A percentile compares a stretch with the other conserved stretches of the same genome.
phyloP scores from a whole-genome alignment of 2,797 vertebrate genomes.

The Lacerta bilineata region DNA sequence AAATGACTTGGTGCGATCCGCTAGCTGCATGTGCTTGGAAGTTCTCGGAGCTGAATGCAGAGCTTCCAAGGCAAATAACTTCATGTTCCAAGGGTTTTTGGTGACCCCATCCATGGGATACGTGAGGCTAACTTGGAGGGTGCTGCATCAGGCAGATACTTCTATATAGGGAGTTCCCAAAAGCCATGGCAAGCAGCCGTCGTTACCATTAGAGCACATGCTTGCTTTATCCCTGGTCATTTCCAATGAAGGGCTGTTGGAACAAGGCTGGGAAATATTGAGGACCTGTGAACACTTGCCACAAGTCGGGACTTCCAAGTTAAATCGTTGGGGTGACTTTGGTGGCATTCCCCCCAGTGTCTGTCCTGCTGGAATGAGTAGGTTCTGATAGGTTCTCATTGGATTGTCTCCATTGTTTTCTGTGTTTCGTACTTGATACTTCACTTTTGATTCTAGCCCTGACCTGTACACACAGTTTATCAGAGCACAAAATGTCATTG shows the following conservation, averaged over 20 bases:
- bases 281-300: background rate
- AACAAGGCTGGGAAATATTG: background rate
- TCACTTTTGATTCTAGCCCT: background rate
- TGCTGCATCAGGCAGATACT: background rate
- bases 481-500: background rate
- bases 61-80: fast-evolving
- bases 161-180: background rate
- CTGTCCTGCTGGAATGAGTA: background rate
- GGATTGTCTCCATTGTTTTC: background rate
- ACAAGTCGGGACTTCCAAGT: background rate
- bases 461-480: background rate
- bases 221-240: background rate
- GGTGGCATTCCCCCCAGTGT: background rate
- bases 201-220: background rate
- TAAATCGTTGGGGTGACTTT: background rate
- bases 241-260: background rate
- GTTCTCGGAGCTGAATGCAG: background rate
- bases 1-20: background rate
- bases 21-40: background rate
- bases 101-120: background rate
- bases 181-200: background rate
- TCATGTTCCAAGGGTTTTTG: background rate
- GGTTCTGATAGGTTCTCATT: background rate
- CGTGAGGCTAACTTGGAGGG: background rate
- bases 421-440: background rate